Evolutionary conservation across 2,113 vertebrate species (phyloP).

Genomic region (Nymphicus hollandicus): DNA sequence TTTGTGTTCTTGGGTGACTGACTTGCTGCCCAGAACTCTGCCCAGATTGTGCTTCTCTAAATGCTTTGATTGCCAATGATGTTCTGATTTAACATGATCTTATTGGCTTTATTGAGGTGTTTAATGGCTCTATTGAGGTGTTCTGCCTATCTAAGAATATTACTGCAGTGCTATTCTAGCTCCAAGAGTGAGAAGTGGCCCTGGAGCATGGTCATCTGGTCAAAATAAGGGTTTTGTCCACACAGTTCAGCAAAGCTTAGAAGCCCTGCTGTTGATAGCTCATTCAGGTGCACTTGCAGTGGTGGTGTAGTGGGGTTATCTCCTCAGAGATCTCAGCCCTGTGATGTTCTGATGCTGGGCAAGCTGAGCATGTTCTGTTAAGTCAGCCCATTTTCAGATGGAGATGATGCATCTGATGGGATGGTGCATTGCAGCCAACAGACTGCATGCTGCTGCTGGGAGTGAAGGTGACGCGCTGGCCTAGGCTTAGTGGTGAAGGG

Average conservation of each 20-base stretch:
- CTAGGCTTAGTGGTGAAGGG: not conserved
- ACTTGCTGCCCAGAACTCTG: not conserved
- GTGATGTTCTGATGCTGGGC: not conserved
- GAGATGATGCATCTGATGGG: not conserved
- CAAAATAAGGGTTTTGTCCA: not conserved
- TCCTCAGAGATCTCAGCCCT: not conserved
- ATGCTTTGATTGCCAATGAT: not conserved
- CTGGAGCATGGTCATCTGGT: not conserved
- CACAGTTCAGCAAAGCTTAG: not conserved
- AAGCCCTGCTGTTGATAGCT: not conserved
- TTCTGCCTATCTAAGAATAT: not conserved
- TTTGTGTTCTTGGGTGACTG: not conserved
- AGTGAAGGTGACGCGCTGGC: not conserved
- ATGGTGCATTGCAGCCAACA: not conserved
- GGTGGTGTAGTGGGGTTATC: not conserved
- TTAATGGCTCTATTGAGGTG: not conserved
- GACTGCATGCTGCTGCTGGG: not conserved
- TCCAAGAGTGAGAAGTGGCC: not conserved
- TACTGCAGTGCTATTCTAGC: fast-evolving
- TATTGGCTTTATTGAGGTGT: not conserved
- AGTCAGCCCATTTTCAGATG: not conserved
- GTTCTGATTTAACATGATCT: not conserved
- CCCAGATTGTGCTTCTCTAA: not conserved
- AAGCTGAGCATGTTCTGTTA: not conserved
- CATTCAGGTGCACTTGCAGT: not conserved